Conservation (phyloP, 37 sponge, comb jelly and placozoan species). For the Crambe crambe region DNA sequence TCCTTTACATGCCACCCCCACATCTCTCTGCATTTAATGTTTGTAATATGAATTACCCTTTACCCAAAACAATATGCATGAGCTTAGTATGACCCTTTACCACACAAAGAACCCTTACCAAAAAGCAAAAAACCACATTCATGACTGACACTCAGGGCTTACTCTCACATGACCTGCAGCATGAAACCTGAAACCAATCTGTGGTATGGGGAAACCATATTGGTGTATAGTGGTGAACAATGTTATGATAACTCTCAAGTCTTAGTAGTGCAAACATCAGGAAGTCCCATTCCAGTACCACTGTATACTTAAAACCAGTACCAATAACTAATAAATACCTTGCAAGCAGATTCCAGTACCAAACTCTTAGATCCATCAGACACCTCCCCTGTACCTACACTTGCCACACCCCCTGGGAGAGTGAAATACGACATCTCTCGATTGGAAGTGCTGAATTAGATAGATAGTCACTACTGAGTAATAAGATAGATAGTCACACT, state of each 20-base stretch:
- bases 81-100: background rate
- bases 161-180: no score
- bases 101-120: no score
- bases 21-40: background rate
- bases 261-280: no score
- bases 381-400: no score
- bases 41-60: background rate
- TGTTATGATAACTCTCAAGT: no score
- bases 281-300: background rate
- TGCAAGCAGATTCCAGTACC: slow-evolving; percentile 49
- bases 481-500: background rate
- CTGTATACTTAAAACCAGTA: no score
- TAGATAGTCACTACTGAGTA: background rate
- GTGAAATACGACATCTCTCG: slow-evolving; percentile 35
- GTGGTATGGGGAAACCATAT: no score
- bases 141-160: no score
- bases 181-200: no score
- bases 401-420: slow-evolving; percentile 1
- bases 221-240: no score
- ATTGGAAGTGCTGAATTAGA: background rate
- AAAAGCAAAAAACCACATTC: no score
- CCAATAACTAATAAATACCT: no score
- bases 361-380: slow-evolving; percentile 6
- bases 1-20: background rate
- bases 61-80: background rate